A percentile compares a stretch with the other conserved stretches of the same genome.
These are phyloP conservation scores for Rhineura floridana DNA, from an alignment of 2,113 vertebrate species.

Conservation along the genomic window DNA sequence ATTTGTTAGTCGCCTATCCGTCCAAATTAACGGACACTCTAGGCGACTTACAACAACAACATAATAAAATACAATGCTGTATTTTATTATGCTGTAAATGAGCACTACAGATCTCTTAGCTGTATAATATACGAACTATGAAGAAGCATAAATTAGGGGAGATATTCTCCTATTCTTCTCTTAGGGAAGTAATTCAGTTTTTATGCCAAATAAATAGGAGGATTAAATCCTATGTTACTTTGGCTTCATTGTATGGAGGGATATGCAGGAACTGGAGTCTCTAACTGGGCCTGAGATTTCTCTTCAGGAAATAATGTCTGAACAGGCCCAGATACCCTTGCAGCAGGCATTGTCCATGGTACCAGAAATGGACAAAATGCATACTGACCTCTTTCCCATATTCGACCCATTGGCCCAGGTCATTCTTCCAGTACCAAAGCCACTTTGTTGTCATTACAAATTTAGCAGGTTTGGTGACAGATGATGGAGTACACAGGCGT, in stretches of 20 bases:
- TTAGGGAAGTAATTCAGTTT: too few species aligned
- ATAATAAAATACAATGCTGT: too few species aligned
- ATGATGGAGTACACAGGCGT: constrained; percentile 84
- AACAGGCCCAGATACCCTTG: background rate
- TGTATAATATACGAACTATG: too few species aligned
- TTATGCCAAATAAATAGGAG: background rate
- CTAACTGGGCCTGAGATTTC: background rate
- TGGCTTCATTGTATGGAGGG: background rate
- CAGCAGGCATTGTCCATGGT: constrained; percentile 3
- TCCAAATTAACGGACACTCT: too few species aligned
- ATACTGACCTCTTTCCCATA: constrained; percentile 79
- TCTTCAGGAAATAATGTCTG: background rate
- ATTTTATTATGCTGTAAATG: too few species aligned
- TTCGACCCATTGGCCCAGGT: constrained; percentile 77
- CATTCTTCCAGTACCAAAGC: constrained; percentile 87
- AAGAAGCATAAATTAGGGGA: too few species aligned
- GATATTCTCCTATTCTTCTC: too few species aligned
- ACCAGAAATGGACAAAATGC: background rate
- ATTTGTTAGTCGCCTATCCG: too few species aligned
- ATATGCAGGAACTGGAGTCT: background rate
- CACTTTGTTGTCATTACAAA: constrained; percentile 85
- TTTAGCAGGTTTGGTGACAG: constrained; percentile 76
- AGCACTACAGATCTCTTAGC: too few species aligned
- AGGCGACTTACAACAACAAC: too few species aligned
- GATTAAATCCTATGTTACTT: background rate